phyloP scores from a whole-genome alignment of 2,113 vertebrate species.

The Dasyprocta punctata region DNA sequence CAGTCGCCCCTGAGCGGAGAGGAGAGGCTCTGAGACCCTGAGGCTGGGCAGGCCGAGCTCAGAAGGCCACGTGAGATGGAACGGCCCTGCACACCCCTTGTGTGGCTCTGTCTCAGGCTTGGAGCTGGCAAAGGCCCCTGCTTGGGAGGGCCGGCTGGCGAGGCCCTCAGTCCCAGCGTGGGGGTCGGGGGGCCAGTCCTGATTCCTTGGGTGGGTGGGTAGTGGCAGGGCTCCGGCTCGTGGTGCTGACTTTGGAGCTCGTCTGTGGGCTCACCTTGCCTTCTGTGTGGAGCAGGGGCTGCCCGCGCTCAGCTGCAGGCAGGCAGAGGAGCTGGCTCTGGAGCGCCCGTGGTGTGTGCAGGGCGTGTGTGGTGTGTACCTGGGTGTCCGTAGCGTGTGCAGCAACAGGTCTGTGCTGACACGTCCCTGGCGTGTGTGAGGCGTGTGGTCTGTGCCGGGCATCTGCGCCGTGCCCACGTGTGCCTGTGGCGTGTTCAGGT shows the following conservation, averaged over 20 bases:
- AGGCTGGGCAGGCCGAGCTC: too few relatives aligned
- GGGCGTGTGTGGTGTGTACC: background rate
- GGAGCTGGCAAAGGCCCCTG: too few relatives aligned
- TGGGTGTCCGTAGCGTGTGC: background rate
- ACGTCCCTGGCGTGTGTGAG: too few relatives aligned
- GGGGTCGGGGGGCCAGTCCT: background rate
- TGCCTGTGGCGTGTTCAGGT: background rate
- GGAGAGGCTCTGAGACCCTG: too few relatives aligned
- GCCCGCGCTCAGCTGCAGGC: background rate
- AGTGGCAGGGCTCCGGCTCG: background rate
- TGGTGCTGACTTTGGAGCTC: accelerated
- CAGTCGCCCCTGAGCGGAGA: too few relatives aligned
- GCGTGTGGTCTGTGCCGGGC: background rate
- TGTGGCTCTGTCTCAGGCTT: too few relatives aligned
- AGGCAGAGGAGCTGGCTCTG: background rate
- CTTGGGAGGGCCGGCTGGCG: too few relatives aligned
- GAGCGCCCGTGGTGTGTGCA: background rate
- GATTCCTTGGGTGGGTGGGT: too few relatives aligned
- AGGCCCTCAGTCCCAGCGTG: background rate
- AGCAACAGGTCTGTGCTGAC: too few relatives aligned
- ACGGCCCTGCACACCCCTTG: too few relatives aligned
- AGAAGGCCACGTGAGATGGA: too few relatives aligned
- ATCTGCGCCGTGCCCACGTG: background rate
- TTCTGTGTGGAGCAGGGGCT: background rate
- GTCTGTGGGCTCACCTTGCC: background rate